Evolutionary conservation across 2,113 vertebrate species (phyloP).

Genomic region (Calidris pugnax): DNA sequence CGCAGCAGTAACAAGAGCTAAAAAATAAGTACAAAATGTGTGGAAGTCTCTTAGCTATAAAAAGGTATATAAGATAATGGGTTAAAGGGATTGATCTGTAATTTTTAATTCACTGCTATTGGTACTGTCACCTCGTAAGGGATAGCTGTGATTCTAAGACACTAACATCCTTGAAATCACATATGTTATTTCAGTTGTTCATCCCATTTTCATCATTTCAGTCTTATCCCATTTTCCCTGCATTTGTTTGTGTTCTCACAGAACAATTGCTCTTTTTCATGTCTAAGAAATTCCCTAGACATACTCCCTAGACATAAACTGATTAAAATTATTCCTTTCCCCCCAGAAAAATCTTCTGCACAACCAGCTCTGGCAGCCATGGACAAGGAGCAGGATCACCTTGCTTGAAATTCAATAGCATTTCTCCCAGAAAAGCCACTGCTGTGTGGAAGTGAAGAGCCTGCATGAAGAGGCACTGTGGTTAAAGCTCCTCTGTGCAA

Average conservation of each 20-base stretch:
- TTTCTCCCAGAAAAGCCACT: background rate
- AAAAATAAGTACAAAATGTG: background rate
- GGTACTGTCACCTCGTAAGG: background rate
- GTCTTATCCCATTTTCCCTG: background rate
- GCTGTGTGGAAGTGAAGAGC: background rate
- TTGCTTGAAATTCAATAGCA: background rate
- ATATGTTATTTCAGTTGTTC: background rate
- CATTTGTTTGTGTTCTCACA: background rate
- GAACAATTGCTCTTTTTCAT: background rate
- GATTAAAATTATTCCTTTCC: background rate
- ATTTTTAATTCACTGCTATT: background rate
- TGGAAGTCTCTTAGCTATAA: background rate
- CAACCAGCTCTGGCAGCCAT: background rate
- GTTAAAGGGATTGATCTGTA: background rate
- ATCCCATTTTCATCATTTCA: no score
- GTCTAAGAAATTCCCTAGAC: background rate
- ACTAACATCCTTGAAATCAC: background rate
- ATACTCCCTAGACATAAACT: background rate
- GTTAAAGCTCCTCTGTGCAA: background rate
- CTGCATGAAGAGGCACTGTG: background rate
- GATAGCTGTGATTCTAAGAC: background rate
- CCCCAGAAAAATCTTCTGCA: background rate
- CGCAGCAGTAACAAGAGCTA: conserved; percentile 72
- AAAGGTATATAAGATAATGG: background rate
- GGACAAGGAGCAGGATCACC: background rate